Conservation (phyloP, 2,888 invertebrate species). For the Parnassius orleans region DNA sequence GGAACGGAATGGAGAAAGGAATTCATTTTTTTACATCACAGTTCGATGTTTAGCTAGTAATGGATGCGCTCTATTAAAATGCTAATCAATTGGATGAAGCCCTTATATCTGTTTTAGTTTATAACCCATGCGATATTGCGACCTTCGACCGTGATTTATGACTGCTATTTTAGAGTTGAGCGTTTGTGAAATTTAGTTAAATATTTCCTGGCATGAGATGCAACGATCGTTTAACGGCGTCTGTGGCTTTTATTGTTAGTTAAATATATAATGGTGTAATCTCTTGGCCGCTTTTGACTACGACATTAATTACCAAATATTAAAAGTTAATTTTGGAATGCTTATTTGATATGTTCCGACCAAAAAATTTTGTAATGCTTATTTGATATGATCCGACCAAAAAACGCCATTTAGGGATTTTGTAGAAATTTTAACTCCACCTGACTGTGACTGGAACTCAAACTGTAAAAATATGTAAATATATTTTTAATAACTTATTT, state of each 20-base stretch:
- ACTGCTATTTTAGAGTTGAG: conserved; percentile 9
- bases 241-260: conserved; percentile 2
- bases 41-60: background rate
- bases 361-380: no score
- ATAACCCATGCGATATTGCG: conserved; percentile 1
- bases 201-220: background rate
- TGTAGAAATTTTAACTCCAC: conserved; percentile 3
- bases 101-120: conserved; percentile 16
- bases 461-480: no score
- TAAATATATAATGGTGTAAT: no score
- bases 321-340: no score
- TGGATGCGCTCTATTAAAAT: conserved; percentile 21
- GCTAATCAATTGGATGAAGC: conserved; percentile 19
- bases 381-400: no score
- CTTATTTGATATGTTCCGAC: no score
- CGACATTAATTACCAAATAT: no score
- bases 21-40: no score
- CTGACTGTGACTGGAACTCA: background rate
- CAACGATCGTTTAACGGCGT: no score
- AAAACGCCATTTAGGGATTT: background rate
- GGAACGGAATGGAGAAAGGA: no score
- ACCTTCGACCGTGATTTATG: conserved; percentile 20
- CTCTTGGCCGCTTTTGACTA: no score
- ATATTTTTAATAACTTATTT: no score
- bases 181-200: background rate